Percentiles rank a stretch among this genome's conserved stretches.
Evolutionary conservation across 1,140 invertebrate genomes (phyloP).

Genomic region (Drosophila gunungcola): DNA sequence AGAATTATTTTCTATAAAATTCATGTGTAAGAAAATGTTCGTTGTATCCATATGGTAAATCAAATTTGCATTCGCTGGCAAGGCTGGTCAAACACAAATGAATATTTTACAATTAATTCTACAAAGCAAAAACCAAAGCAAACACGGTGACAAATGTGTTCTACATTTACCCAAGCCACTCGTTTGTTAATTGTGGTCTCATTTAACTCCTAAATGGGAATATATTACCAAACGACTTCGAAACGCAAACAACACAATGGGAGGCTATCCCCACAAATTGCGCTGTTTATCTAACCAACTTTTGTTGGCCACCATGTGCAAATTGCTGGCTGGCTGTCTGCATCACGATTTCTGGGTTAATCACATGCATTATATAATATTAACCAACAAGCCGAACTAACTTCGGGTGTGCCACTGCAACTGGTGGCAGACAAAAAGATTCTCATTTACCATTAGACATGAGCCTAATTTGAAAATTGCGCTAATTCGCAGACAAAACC

Average conservation of each 20-base stretch:
- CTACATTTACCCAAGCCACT: slow-evolving; percentile 14
- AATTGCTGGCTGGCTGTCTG: slow-evolving; percentile 33
- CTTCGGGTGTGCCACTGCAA: slow-evolving; percentile 20
- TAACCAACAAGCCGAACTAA: slow-evolving; percentile 37
- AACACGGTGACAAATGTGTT: slow-evolving; percentile 28
- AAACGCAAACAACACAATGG: slow-evolving; percentile 8
- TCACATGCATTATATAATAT: slow-evolving; percentile 59
- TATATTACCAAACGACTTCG: slow-evolving; percentile 19
- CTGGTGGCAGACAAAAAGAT: slow-evolving; percentile 64
- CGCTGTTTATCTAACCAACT: slow-evolving; percentile 51
- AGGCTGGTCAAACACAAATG: neutral
- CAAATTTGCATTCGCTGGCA: neutral
- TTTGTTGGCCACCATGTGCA: slow-evolving; percentile 50
- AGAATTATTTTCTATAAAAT: no score
- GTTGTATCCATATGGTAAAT: no score
- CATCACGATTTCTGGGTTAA: slow-evolving; percentile 62
- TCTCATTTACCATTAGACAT: slow-evolving; percentile 62
- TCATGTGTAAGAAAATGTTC: no score
- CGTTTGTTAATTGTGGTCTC: slow-evolving; percentile 35
- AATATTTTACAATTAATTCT: slow-evolving; percentile 9
- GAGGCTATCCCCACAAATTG: slow-evolving; percentile 25
- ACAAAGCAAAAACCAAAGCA: slow-evolving; percentile 1
- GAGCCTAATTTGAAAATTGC: slow-evolving; percentile 81
- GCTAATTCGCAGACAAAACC: slow-evolving; percentile 30
- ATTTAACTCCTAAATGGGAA: slow-evolving; percentile 38